phyloP scores from a whole-genome alignment of 2,113 vertebrate species.

The Corythornis madagascariensis region DNA sequence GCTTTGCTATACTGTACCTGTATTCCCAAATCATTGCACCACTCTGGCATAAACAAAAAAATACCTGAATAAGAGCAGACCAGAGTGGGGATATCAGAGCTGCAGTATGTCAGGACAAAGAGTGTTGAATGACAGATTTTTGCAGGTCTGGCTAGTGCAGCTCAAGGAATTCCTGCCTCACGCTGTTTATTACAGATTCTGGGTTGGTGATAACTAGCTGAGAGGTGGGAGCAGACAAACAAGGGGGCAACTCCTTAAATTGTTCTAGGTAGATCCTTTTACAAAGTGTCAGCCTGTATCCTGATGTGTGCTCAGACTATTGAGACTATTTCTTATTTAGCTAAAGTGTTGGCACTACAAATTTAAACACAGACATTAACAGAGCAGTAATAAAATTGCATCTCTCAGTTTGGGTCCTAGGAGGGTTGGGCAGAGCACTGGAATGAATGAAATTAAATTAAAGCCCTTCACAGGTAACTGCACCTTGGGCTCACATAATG shows the following conservation, averaged over 20 bases:
- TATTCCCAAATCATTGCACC: background rate
- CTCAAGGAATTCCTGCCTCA: background rate
- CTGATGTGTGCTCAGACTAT: background rate
- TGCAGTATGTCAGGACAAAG: background rate
- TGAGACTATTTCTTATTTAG: background rate
- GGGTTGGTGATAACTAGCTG: background rate
- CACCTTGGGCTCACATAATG: background rate
- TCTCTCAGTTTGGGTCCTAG: background rate
- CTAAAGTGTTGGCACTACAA: background rate
- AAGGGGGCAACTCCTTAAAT: background rate
- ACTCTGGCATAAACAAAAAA: background rate
- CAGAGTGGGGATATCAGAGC: background rate
- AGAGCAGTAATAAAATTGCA: background rate
- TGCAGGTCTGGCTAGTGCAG: background rate
- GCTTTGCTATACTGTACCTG: background rate
- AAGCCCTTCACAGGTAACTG: background rate
- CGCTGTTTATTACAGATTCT: background rate
- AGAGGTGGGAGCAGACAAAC: constrained; percentile 21
- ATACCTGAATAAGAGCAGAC: background rate
- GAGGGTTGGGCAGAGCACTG: background rate
- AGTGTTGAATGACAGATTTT: background rate
- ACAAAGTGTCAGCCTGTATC: background rate
- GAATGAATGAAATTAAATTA: background rate
- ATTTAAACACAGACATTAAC: background rate
- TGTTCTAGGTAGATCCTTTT: background rate